phyloP scores from a whole-genome alignment of 2,113 vertebrate genomes.

The Tor tambroides region DNA sequence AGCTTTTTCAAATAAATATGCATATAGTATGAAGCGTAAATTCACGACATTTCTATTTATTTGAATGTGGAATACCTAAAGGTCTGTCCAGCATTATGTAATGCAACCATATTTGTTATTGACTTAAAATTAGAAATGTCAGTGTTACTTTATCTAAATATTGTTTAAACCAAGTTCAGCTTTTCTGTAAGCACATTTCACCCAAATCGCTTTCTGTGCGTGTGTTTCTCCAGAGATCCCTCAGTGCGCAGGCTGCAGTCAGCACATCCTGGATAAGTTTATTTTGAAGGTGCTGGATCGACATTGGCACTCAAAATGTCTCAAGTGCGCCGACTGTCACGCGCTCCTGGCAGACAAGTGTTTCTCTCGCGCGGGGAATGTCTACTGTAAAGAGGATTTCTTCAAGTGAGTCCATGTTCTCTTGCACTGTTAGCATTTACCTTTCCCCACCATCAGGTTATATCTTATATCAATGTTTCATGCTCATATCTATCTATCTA shows the following conservation, averaged over 20 bases:
- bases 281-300: conserved; percentile 98
- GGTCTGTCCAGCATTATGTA: neutral
- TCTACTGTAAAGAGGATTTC: conserved; percentile 99
- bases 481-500: neutral
- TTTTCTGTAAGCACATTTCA: neutral
- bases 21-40: neutral
- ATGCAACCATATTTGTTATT: neutral
- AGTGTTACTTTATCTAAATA: neutral
- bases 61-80: neutral
- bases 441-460: too few species aligned
- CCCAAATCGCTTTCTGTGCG: neutral
- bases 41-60: neutral
- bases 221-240: conserved; percentile 85
- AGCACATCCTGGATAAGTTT: conserved; percentile 98
- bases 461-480: too few species aligned
- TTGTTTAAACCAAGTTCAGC: neutral
- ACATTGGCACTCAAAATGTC: conserved; percentile 98
- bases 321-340: conserved; percentile 97
- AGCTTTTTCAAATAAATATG: neutral
- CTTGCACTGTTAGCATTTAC: neutral
- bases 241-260: conserved; percentile 96
- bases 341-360: conserved; percentile 94
- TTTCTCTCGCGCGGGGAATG: conserved; percentile 92
- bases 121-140: neutral
- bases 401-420: conserved; percentile 89